Percentiles rank a stretch among this genome's conserved stretches.
Conservation (phyloP, 1,140 invertebrate genomes). For the Heliothis subflexa region DNA sequence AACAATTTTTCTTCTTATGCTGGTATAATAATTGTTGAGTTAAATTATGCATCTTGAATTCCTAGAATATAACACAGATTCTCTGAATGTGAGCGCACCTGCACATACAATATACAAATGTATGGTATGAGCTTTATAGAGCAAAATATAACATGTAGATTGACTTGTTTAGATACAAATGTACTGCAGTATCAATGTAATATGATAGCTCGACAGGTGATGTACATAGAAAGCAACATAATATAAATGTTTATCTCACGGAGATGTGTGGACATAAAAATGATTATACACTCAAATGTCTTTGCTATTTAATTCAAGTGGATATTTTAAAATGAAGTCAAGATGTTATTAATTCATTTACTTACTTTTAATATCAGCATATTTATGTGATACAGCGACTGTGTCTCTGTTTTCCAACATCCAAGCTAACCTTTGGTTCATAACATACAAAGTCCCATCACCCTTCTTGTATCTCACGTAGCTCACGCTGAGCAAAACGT, state of each 20-base stretch:
- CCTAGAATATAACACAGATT: too few species aligned
- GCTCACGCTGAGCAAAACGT: slow-evolving; percentile 96
- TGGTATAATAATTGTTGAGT: too few species aligned
- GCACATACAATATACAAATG: not conserved
- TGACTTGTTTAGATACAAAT: not conserved
- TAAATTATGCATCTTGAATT: too few species aligned
- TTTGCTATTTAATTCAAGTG: not conserved
- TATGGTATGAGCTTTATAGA: not conserved
- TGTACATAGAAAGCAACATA: not conserved
- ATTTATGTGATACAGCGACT: slow-evolving; percentile 96
- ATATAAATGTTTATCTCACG: not conserved
- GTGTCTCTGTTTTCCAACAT: slow-evolving; percentile 97
- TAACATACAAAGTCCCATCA: slow-evolving; percentile 97
- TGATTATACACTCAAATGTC: too few species aligned
- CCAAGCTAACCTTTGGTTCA: slow-evolving; percentile 98
- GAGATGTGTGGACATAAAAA: not conserved
- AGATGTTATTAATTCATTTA: slow-evolving; percentile 27
- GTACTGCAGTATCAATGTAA: not conserved
- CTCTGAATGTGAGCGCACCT: too few species aligned
- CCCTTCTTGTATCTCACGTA: slow-evolving; percentile 98
- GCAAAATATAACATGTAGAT: too few species aligned
- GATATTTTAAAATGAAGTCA: not conserved
- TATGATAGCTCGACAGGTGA: not conserved
- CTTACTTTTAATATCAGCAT: slow-evolving; percentile 98
- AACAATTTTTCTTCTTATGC: too few species aligned